Conservation (phyloP, 2,797 vertebrate genomes). For the Falco naumanni region DNA sequence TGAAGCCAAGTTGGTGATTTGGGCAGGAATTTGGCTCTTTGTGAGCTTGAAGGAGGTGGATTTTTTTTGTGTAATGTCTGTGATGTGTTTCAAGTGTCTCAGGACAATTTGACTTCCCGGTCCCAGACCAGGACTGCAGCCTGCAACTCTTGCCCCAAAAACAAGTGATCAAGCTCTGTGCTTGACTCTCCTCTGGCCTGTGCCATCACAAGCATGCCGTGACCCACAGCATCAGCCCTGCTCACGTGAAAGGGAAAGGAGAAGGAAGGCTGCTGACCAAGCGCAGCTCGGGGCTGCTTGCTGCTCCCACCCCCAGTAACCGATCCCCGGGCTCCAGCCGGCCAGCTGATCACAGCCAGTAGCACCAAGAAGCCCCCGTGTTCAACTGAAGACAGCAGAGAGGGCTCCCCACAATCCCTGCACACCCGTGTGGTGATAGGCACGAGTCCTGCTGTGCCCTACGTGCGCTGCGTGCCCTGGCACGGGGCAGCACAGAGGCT, state of each 20-base stretch:
- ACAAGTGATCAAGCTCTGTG: not conserved
- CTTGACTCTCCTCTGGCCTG: not conserved
- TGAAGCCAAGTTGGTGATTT: not conserved
- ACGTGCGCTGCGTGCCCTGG: not conserved
- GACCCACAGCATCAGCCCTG: not conserved
- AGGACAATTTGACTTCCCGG: not conserved
- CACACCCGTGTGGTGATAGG: rapidly evolving
- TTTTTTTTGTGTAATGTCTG: too few relatives aligned
- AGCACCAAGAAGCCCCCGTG: not conserved
- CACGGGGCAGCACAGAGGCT: not conserved
- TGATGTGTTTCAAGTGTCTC: not conserved
- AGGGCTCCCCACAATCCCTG: not conserved
- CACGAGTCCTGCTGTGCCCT: not conserved
- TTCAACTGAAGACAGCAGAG: not conserved
- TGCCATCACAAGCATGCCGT: not conserved
- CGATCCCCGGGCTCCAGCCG: not conserved
- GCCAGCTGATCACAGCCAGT: not conserved
- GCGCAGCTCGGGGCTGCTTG: not conserved
- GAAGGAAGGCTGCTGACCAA: constrained; percentile 13
- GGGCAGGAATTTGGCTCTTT: not conserved
- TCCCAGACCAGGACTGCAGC: not conserved
- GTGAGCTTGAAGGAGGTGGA: not conserved
- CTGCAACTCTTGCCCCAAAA: not conserved
- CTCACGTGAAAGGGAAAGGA: not conserved
- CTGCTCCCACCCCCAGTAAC: not conserved